Evolutionary conservation across 2,888 invertebrate genomes (phyloP), one percentile per base, ranked within the genome.

Genomic region (Hirtodrosophila cameraria): DNA sequence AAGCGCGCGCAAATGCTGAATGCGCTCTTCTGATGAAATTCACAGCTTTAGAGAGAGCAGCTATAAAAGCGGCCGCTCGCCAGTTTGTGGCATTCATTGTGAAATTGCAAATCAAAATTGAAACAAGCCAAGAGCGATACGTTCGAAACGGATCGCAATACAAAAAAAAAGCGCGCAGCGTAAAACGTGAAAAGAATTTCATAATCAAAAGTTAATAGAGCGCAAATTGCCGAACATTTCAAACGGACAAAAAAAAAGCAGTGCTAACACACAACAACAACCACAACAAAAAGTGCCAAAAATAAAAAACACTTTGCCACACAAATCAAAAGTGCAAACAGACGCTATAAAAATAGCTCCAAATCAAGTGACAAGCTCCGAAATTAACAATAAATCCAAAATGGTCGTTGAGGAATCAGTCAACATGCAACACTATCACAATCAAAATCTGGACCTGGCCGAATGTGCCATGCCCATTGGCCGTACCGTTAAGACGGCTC

Each of bases 61-160:
- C 83, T 90, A 90, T 90, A 90, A 88, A 90, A 87, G 84, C 85
- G 11, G 16, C 15, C 54, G 62, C 72, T 57, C 59, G 66, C 50
- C 43, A 48, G 25, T 27, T 13, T 41, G 15, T 23, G 52, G 74
- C 75, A 90, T 90, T 90, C 90, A 90, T 90, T 90, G 90, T 90
- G 90, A 90, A 90, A 90, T 90, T 81, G 67, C 68, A 77, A 88
- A 79, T 90, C 90, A 90, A 90, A 89, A 90, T 90, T 90, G 90
- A 90, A 90, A 69, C 82, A 89, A 62, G 70, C 87, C 63, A 61
- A 60, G 48, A 78, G 61, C 71, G 42, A 58, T 36, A 63, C 73
- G 74, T 69, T 62, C 64, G n/a, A 55, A 67, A 71, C 79, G 61
- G 62, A 74, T 59, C 61, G 57, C 31, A 59, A 23, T 5, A 20